Percentiles rank a stretch among this genome's conserved stretches.
phyloP scores from a whole-genome alignment of 2,888 invertebrate species.

The Macrophya alboannulata region DNA sequence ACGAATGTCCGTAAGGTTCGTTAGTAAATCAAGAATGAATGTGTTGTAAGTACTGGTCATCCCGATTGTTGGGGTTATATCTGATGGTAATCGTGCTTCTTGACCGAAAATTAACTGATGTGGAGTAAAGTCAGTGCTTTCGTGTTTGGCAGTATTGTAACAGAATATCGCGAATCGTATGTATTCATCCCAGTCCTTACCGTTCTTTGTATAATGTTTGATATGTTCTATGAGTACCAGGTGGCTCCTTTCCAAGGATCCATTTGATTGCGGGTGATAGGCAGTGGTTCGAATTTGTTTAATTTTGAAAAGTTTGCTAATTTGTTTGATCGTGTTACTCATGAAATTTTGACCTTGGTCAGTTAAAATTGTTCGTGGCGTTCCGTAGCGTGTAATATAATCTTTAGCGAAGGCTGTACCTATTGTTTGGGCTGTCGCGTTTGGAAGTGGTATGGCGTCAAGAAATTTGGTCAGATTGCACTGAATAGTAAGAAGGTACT shows the following conservation, averaged over 20 bases:
- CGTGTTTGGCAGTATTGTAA: conserved; percentile 19
- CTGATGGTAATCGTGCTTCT: background rate
- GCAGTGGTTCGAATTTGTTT: background rate
- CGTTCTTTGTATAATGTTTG: conserved; percentile 33
- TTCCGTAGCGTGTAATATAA: conserved; percentile 1
- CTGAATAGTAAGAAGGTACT: background rate
- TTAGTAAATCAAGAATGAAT: conserved; percentile 60
- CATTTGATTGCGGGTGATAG: background rate
- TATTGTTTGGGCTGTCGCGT: conserved; percentile 44
- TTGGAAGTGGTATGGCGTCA: conserved; percentile 22
- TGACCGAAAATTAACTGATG: background rate
- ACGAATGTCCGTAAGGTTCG: conserved; percentile 62
- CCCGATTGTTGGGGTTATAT: background rate
- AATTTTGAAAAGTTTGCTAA: background rate
- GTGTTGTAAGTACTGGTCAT: conserved; percentile 61
- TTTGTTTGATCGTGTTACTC: background rate
- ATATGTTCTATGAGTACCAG: background rate
- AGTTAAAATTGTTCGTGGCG: background rate
- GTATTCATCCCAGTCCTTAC: conserved; percentile 59
- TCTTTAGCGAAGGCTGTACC: conserved; percentile 8
- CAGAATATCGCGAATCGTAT: conserved; percentile 56
- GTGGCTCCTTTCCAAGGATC: background rate
- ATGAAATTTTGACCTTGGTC: background rate
- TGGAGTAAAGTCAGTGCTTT: background rate
- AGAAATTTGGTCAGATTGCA: background rate